Base-by-base conservation (phyloP, 1,140 invertebrate species). In the Gryllus bimaculatus region DNA sequence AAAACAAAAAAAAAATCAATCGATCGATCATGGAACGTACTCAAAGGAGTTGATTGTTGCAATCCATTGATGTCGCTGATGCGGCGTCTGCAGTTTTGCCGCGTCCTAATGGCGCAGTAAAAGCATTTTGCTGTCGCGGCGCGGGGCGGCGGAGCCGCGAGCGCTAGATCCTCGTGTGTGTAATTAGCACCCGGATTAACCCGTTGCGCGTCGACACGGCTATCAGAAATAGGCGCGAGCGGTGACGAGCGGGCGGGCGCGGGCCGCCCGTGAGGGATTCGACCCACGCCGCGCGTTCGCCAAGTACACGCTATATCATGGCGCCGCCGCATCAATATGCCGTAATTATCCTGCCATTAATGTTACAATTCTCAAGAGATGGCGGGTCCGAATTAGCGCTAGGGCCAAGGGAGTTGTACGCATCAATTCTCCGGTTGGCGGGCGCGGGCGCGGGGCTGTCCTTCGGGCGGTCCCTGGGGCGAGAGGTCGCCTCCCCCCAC, bases 301-400 rank as follows among this genome's bases (percentile, higher is more conserved):
- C 54, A 66, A 66, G 54, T 66, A 66, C 54, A 66, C 54, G 54
- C 54, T 66, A 66, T 66, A 66, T 66, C 54, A 66, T 66, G 54
- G 18, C 54, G 54, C 7, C 10, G 54, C 54, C 54, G 18, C 54
- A 66, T 66, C 54, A 66, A 66, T 66, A 66, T 66, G 54, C 54
- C 54, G 54, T 66, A 66, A 66, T 66, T 66, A 66, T 66, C 54
- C 54, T 66, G 54, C 54, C 54, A 66, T 66, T 66, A 66, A 66
- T 66, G 54, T 66, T 66, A 66, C 54, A 66, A 66, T 66, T 66
- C 54, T 66, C 54, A 18, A 66, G 54, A 66, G 54, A 18, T 66
- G 10, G 54, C 54, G 54, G 10, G 10, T 66, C 18, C 54, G 54
- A 66, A 66, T 66, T 66, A 66, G 54, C 54, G 54, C 54, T 13